Percentiles rank a stretch among this genome's conserved stretches.
phyloP scores from a whole-genome alignment of 2,113 vertebrate genomes.

The Pimephales promelas region DNA sequence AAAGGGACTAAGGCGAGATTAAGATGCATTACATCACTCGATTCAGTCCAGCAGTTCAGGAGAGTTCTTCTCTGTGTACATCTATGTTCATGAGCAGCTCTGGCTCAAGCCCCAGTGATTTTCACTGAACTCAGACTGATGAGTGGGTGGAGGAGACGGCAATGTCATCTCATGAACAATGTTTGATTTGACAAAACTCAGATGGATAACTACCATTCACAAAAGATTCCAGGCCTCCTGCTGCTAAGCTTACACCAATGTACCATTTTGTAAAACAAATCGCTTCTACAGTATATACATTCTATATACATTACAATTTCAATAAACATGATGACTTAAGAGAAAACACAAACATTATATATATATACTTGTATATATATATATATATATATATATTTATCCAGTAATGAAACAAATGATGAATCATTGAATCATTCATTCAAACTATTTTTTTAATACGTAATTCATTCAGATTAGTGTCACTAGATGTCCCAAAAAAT shows the following conservation, averaged over 20 bases:
- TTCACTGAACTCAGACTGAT: slow-evolving; percentile 32
- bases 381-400: background rate
- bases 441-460: too few relatives aligned
- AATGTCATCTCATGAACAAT: slow-evolving; percentile 24
- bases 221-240: background rate
- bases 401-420: too few relatives aligned
- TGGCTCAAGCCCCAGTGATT: slow-evolving; percentile 31
- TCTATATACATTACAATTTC: slow-evolving; percentile 12
- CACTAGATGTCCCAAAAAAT: too few relatives aligned
- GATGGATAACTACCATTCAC: slow-evolving; percentile 1
- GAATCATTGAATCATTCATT: too few relatives aligned
- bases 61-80: slow-evolving; percentile 36
- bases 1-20: slow-evolving; percentile 51
- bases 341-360: too few relatives aligned
- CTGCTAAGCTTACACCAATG: background rate
- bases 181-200: slow-evolving; percentile 19
- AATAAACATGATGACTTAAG: background rate
- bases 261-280: slow-evolving; percentile 8
- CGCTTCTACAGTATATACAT: too few relatives aligned
- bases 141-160: slow-evolving; percentile 23
- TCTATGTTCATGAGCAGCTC: slow-evolving; percentile 48
- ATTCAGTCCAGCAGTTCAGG: slow-evolving; percentile 40
- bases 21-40: slow-evolving; percentile 51
- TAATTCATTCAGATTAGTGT: too few relatives aligned
- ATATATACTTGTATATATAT: background rate